Evolutionary conservation across 2,113 vertebrate genomes (phyloP).

Genomic region (Parus major): DNA sequence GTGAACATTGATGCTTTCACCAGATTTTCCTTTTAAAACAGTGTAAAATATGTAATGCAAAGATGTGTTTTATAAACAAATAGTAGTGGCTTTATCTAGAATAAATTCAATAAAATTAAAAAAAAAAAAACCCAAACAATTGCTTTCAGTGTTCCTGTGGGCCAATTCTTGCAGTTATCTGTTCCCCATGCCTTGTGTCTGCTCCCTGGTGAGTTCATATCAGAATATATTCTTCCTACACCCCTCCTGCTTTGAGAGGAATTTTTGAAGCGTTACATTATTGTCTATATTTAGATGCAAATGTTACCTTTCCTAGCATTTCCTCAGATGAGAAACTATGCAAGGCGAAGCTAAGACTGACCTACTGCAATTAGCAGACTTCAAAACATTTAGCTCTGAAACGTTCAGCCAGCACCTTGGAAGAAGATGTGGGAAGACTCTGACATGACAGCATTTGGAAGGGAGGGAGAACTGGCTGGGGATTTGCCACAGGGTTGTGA

Average conservation of each 20-base stretch:
- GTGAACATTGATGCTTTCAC: not conserved
- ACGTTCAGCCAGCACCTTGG: not conserved
- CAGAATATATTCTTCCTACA: not conserved
- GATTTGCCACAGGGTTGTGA: not conserved
- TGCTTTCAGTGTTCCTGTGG: not conserved
- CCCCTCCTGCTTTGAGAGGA: not conserved
- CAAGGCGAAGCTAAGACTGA: not conserved
- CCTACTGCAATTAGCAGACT: not conserved
- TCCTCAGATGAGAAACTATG: not conserved
- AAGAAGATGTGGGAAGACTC: not conserved
- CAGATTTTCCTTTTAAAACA: not conserved
- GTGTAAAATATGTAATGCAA: not conserved
- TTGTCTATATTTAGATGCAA: not conserved
- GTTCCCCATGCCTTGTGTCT: not conserved
- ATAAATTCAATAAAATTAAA: not conserved
- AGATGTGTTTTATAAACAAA: not conserved
- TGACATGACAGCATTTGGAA: not conserved
- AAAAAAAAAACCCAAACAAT: not conserved
- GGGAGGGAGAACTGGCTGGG: not conserved
- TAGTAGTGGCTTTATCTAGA: not conserved
- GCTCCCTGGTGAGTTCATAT: not conserved
- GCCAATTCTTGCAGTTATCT: not conserved
- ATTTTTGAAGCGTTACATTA: not conserved
- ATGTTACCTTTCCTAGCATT: not conserved
- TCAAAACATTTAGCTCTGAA: conserved; percentile 1